phyloP scores from a whole-genome alignment of 1,140 invertebrate species.

The Ceratosolen solmsi region DNA sequence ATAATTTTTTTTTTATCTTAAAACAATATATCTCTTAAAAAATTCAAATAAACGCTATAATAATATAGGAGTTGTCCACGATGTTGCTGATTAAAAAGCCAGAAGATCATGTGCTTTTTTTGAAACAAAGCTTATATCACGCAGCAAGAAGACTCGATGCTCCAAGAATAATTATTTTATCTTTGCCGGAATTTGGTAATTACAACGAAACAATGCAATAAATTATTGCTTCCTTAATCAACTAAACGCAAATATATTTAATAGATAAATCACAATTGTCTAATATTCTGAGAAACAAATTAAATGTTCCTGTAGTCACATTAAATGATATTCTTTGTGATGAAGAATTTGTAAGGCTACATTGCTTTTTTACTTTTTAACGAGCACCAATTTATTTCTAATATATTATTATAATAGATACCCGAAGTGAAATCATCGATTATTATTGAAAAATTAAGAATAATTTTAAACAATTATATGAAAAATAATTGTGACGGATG shows the following conservation, averaged over 20 bases:
- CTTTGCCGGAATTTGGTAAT: slow-evolving; percentile 64
- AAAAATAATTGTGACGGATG: slow-evolving; percentile 58
- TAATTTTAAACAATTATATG: slow-evolving; percentile 52
- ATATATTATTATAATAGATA: neutral
- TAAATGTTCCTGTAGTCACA: slow-evolving; percentile 60
- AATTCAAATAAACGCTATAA: no score
- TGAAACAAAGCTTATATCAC: slow-evolving; percentile 70
- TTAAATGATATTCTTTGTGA: slow-evolving; percentile 54
- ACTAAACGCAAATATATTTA: no score
- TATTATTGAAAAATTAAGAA: slow-evolving; percentile 55
- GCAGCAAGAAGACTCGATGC: slow-evolving; percentile 67
- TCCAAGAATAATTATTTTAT: slow-evolving; percentile 70
- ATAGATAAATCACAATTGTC: slow-evolving; percentile 60
- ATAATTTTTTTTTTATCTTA: no score
- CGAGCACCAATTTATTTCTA: neutral
- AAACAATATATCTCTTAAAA: no score
- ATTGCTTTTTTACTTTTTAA: neutral
- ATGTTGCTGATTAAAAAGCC: slow-evolving; percentile 73
- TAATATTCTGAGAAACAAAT: slow-evolving; percentile 60
- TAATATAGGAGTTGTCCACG: slow-evolving; percentile 68
- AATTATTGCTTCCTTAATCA: neutral
- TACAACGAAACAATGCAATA: neutral
- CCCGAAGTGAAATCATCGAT: slow-evolving; percentile 48
- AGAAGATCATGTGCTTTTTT: slow-evolving; percentile 71
- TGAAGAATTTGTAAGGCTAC: neutral